phyloP scores from a whole-genome alignment of 2,113 vertebrate genomes.

The Atherinomorus stipes region DNA sequence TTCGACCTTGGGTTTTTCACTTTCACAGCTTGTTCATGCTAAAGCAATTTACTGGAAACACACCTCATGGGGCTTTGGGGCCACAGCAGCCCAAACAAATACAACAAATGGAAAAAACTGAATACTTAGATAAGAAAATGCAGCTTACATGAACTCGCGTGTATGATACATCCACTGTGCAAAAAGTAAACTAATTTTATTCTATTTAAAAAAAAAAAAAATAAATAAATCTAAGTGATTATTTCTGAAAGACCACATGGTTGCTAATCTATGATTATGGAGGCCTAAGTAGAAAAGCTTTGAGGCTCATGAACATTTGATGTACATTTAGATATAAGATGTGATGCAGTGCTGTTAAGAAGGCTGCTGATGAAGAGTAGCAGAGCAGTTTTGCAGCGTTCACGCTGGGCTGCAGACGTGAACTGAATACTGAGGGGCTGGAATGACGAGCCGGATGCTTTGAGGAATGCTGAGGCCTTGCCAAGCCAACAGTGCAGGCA shows the following conservation, averaged over 20 bases:
- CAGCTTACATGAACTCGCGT: constrained; percentile 3
- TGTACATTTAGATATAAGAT: constrained; percentile 6
- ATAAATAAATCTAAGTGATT: neutral
- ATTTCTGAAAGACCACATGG: constrained; percentile 1
- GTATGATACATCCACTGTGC: neutral
- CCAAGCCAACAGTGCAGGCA: constrained; percentile 41
- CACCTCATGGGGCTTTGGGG: constrained; percentile 18
- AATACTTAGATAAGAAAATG: neutral
- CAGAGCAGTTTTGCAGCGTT: constrained; percentile 43
- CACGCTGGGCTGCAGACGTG: constrained; percentile 63
- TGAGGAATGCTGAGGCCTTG: constrained; percentile 58
- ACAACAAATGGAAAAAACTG: neutral
- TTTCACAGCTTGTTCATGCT: constrained; percentile 23
- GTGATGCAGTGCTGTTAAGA: constrained; percentile 16
- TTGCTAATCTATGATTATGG: constrained; percentile 8
- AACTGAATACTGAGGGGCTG: constrained; percentile 57
- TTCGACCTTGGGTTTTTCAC: constrained; percentile 15
- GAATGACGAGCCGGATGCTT: constrained; percentile 63
- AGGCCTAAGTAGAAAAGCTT: constrained; percentile 3
- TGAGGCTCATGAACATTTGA: neutral
- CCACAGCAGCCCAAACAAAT: constrained; percentile 34
- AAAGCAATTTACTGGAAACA: constrained; percentile 36
- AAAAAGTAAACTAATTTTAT: neutral
- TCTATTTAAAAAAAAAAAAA: neutral
- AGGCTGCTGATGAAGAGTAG: constrained; percentile 32